Base-by-base conservation (phyloP, 2,888 invertebrate species). In the Epinotia bilunana region DNA sequence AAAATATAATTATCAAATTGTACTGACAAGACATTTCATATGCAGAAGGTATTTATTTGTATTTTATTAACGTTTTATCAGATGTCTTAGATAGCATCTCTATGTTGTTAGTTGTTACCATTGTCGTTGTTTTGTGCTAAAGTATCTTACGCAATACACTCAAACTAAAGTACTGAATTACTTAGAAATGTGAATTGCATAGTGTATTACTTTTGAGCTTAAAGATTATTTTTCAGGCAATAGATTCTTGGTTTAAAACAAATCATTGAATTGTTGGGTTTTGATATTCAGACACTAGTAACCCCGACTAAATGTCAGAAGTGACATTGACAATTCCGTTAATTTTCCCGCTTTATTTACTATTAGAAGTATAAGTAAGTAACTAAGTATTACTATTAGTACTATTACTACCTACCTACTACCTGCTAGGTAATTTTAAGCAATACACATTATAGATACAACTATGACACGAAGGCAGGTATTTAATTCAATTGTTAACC, bases 311-410 rank as follows among this genome's bases (percentile, higher is more conserved):
- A 60, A 16, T 58, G 13, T 58, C 23, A 33, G 28, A 28, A 65
- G 11, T 65, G 28, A 53, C 53, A 65, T n/a, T 62, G 49, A 13
- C 46, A 49, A n/a, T n/a, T 49, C 53, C 7, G 4, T n/a, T n/a
- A n/a, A 46, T 28, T n/a, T 65, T 65, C 65, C 65, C 65, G 65
- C 65, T 65, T n/a, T 53, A 65, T 65, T 13, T 49, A 39, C 39
- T 39, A 39, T 12, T 49, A 1, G n/a, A n/a, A 20, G 20, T 20
- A 20, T n/a, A n/a, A n/a, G n/a, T n/a, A n/a, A n/a, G n/a, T n/a
- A n/a, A n/a, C n/a, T n/a, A n/a, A n/a, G n/a, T n/a, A n/a, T n/a
- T n/a, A n/a, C n/a, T n/a, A n/a, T n/a, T n/a, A n/a, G n/a, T n/a
- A n/a, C n/a, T n/a, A n/a, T n/a, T n/a, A n/a, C n/a, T n/a, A n/a